A percentile compares a stretch with the other conserved stretches of the same genome.
Conservation (phyloP, 2,888 invertebrate genomes). For the Lithosia quadra region DNA sequence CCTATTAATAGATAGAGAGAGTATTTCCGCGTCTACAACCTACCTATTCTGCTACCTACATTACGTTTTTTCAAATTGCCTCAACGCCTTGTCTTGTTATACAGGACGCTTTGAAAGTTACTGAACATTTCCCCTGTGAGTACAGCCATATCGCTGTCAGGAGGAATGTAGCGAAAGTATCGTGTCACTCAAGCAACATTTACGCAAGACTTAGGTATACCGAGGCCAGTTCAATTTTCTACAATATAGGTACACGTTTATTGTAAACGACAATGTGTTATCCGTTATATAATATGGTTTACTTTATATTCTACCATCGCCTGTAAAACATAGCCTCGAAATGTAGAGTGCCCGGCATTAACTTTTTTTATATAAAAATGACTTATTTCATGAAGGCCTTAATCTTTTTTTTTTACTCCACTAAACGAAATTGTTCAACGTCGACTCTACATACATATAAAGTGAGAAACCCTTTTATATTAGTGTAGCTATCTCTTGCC, state of each 20-base stretch:
- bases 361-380: too few species aligned
- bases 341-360: too few species aligned
- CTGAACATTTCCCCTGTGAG: conserved; percentile 33
- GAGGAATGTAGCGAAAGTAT: conserved; percentile 22
- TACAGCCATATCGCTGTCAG: conserved; percentile 26
- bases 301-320: too few species aligned
- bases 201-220: conserved; percentile 12
- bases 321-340: too few species aligned
- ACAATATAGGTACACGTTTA: background rate
- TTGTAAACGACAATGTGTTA: too few species aligned
- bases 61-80: conserved; percentile 1
- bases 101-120: conserved; percentile 20
- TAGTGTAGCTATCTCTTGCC: too few species aligned
- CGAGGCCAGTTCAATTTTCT: conserved; percentile 10
- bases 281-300: too few species aligned
- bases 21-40: too few species aligned
- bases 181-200: conserved; percentile 19
- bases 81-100: background rate
- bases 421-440: background rate
- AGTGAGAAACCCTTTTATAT: too few species aligned
- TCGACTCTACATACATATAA: background rate
- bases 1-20: too few species aligned
- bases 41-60: background rate
- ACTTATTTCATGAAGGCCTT: too few species aligned
- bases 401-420: too few species aligned